Evolutionary conservation across 1,140 invertebrate species (phyloP), one percentile per base, ranked within the genome.

Genomic region (Sarcophaga bullata): DNA sequence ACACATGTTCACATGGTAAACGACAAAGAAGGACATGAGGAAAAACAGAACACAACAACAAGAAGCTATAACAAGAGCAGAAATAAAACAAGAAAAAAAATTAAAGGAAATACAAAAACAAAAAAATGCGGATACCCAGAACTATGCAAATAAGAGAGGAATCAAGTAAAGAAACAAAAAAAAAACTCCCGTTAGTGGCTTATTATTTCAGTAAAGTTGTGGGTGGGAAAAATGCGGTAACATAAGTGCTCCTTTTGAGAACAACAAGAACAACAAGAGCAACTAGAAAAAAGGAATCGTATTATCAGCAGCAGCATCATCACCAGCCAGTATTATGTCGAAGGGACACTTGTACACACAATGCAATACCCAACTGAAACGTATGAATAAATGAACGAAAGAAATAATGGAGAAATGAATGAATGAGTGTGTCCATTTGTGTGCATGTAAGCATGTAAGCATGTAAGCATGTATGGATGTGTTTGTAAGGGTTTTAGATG

Each of bases 141-240:
- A 19, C 0, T 8, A 25, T 62, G 62, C 17, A 72, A 49, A 76
- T 25, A 49, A 46, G 7, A 15, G 80, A 25, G 6, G 54, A 72
- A 50, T 50, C 46, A 48, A 76, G 49, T 48, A 76, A 50, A 37
- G 4, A 37, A 48, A 50, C 47, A 46, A n/a, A n/a, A n/a, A n/a
- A n/a, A n/a, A n/a, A n/a, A n/a, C n/a, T n/a, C n/a, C 48, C 50
- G 48, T 78, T 78, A 78, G 75, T 78, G 75, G 75, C 75, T 78
- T 78, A 78, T 78, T 78, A 78, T 78, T 52, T 49, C 10, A 50
- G 48, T 52, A 9, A 78, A 78, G n/a, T 78, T 62, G 80, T 54
- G 80, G 80, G 49, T 78, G 75, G 62, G 75, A 78, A 78, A 76
- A 25, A 78, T 78, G 75, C 19, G 75, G 48, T 78, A 78, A 8